Evolutionary conservation across 2,888 invertebrate species (phyloP), one percentile per base, ranked within the genome.

Genomic region (Rhimphoctona megacephalus): DNA sequence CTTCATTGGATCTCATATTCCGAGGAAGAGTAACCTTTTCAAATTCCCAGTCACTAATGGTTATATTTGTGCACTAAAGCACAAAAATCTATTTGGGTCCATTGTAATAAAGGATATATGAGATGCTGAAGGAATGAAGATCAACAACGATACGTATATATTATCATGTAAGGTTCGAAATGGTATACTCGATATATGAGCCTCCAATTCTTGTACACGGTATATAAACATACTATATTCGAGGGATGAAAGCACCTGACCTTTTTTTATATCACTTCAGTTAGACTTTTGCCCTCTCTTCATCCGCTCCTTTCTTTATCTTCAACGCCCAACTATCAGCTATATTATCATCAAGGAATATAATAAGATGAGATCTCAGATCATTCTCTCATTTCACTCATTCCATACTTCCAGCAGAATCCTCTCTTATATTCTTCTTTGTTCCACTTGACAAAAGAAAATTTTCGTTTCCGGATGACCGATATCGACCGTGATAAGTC

Each of bases 381-480:
- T 82, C 33, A 77, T 73, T 77, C 73, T 81, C 39, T 74, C 74
- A 30, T 61, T 39, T 64, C 14, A 67, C 82, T 54, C 73, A 22
- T 57, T 52, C 54, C 61, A 57, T 81, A 46, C 73, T 78, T 30
- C 73, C 77, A 69, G 25, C 78, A 67, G 36, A 64, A 52, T 66
- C 57, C 33, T 46, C 54, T 74, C 66, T 76, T 9, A n/a, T 30
- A 39, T 33, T 74, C 73, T 22, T 49, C 69, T 82, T 84, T 84
- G 81, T 87, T 87, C 81, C 52, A 66, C 81, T 79, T n/a, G 66
- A 84, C 86, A 82, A 84, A 82, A 76, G 84, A 84, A 82, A 84
- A 82, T 79, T 74, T 84, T 84, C 74, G 78, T 84, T 86, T 86
- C 84, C 86, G 83, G 72, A 67, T 86, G 86, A 84, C 81, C 84